These are phyloP conservation scores for Elmis aenea DNA, from an alignment of 2,888 invertebrate species.

Conservation along the genomic window DNA sequence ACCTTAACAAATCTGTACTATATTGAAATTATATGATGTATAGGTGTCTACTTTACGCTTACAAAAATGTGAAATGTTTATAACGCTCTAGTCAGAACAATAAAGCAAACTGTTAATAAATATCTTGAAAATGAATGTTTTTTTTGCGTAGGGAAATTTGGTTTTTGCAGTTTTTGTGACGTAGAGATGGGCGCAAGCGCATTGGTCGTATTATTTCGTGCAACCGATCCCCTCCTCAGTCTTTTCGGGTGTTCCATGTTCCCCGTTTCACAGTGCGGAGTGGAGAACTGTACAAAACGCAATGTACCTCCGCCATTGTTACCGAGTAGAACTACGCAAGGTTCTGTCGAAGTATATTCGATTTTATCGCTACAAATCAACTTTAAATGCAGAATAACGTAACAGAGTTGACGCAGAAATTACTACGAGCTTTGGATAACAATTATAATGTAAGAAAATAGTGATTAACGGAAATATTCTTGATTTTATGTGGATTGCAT, in stretches of 20 bases:
- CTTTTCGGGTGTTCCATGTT: slow-evolving; percentile 48
- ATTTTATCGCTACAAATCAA: slow-evolving; percentile 47
- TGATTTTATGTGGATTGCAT: slow-evolving; percentile 12
- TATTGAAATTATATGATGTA: no score
- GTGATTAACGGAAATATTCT: slow-evolving; percentile 26
- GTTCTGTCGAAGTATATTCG: slow-evolving; percentile 46
- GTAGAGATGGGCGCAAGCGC: slow-evolving; percentile 35
- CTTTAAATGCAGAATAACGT: slow-evolving; percentile 77
- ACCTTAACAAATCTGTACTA: no score
- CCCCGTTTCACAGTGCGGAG: slow-evolving; percentile 48
- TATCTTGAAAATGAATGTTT: no score
- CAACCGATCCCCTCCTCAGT: slow-evolving; percentile 47
- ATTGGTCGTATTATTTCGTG: slow-evolving; percentile 37
- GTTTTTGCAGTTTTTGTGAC: slow-evolving; percentile 12
- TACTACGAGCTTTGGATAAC: slow-evolving; percentile 94
- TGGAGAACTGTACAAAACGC: slow-evolving; percentile 47
- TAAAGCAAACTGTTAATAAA: background rate
- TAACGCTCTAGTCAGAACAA: background rate
- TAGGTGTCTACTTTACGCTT: no score
- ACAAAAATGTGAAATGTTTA: background rate
- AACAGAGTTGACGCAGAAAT: slow-evolving; percentile 90
- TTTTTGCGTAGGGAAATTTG: no score
- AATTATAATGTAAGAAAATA: slow-evolving; percentile 92
- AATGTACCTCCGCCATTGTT: slow-evolving; percentile 50
- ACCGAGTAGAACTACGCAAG: slow-evolving; percentile 46